A percentile compares a stretch with the other conserved stretches of the same genome.
Evolutionary conservation across 2,113 vertebrate genomes (phyloP).

Genomic region (Hydrochoerus hydrochaeris): DNA sequence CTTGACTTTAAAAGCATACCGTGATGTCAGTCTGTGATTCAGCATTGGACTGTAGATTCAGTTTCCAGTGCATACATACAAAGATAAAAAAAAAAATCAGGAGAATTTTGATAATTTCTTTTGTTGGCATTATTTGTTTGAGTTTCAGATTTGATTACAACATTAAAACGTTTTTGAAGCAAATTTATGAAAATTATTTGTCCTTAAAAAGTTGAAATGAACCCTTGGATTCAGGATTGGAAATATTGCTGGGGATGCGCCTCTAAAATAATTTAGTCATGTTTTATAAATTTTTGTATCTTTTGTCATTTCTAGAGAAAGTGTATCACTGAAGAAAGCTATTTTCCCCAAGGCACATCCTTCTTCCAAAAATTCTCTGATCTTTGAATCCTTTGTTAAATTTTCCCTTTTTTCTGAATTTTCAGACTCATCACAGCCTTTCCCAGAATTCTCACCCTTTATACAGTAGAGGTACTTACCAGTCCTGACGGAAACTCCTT

Average conservation of each 20-base stretch:
- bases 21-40: not conserved
- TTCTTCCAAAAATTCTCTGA: not conserved
- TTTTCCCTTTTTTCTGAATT: not conserved
- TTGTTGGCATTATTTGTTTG: not conserved
- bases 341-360: not conserved
- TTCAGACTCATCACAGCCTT: not conserved
- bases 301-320: not conserved
- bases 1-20: not conserved
- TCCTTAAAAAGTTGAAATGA: not conserved
- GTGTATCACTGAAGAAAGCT: not conserved
- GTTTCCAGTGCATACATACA: not conserved
- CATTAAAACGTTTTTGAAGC: not conserved
- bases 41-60: not conserved
- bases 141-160: conserved; percentile 25
- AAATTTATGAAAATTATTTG: conserved; percentile 2
- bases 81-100: not conserved
- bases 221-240: not conserved
- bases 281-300: not conserved
- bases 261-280: conserved; percentile 16
- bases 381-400: not conserved
- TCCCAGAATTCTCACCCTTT: not conserved
- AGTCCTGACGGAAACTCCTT: not conserved
- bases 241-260: not conserved
- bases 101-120: not conserved
- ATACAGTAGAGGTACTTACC: not conserved